A percentile compares a stretch with the other conserved stretches of the same genome.
Conservation (phyloP, 2,888 invertebrate species). For the Antitype chi region DNA sequence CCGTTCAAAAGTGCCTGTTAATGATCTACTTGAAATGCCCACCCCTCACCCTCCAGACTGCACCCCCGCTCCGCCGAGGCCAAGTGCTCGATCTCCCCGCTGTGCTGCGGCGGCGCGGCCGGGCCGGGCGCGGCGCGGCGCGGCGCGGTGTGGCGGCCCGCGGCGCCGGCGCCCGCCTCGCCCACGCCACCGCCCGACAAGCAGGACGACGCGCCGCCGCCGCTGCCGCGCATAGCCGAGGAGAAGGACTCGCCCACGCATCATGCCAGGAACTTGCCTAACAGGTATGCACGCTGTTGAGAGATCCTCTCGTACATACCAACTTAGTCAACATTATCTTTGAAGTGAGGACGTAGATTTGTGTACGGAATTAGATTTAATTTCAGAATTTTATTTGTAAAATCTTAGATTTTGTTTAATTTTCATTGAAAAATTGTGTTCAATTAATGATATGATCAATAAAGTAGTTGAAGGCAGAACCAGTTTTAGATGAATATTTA, state of each 20-base stretch:
- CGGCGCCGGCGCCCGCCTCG: conserved; percentile 79
- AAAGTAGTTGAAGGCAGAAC: neutral
- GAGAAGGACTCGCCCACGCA: conserved; percentile 96
- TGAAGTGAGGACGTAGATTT: neutral
- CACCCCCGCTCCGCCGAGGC: conserved; percentile 97
- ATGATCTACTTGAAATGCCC: neutral
- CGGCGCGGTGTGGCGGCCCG: conserved; percentile 77
- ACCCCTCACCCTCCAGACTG: conserved; percentile 74
- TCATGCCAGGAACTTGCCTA: conserved; percentile 78
- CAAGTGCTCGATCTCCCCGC: conserved; percentile 95
- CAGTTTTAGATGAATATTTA: neutral
- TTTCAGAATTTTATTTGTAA: neutral
- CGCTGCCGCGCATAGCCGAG: conserved; percentile 96
- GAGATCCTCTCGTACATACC: neutral
- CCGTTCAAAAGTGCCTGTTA: neutral
- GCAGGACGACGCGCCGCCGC: conserved; percentile 85
- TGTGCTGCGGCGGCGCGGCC: conserved; percentile 91
- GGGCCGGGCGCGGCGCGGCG: conserved; percentile 76
- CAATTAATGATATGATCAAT: no score
- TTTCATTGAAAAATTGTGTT: no score
- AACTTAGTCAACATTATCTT: neutral
- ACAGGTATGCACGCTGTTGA: conserved; percentile 70
- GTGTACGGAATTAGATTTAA: neutral
- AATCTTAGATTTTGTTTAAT: no score
- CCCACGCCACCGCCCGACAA: conserved; percentile 84